A percentile compares a stretch with the other conserved stretches of the same genome.
Evolutionary conservation across 2,888 invertebrate genomes (phyloP).

Genomic region (Alitta virens): DNA sequence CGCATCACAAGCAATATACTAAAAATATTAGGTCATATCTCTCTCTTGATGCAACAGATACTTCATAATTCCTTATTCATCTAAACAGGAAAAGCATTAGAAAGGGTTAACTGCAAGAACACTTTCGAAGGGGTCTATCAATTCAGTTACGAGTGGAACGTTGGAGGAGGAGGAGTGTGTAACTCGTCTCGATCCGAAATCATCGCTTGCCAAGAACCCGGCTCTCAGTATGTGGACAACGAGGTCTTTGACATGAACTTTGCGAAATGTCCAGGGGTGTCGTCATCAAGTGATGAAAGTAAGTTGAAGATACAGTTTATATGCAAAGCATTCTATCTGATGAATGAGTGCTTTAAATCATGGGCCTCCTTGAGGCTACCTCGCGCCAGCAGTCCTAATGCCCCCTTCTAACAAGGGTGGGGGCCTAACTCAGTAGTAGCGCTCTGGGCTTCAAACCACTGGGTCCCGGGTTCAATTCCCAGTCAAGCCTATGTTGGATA

Average conservation of each 20-base stretch:
- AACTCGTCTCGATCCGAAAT: constrained; percentile 72
- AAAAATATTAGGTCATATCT: not conserved
- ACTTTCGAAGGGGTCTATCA: constrained; percentile 55
- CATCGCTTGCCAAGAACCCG: constrained; percentile 91
- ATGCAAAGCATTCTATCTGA: no score
- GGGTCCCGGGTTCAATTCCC: no score
- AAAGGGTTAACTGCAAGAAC: constrained; percentile 49
- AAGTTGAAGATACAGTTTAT: no score
- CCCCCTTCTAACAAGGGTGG: no score
- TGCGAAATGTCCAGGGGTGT: constrained; percentile 70
- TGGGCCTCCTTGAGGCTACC: no score
- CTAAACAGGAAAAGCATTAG: constrained; percentile 32
- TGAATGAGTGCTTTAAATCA: no score
- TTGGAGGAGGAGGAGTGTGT: constrained; percentile 62
- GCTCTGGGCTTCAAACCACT: no score
- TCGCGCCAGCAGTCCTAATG: no score
- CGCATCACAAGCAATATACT: not conserved
- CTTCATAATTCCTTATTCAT: not conserved
- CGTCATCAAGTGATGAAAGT: not conserved
- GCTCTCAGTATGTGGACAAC: constrained; percentile 93
- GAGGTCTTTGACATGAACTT: constrained; percentile 95
- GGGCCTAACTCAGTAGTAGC: no score
- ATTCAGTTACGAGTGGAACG: constrained; percentile 50
- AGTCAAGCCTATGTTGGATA: no score
- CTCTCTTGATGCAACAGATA: not conserved